These are phyloP conservation scores for Drosophila sordidula DNA, from an alignment of 2,888 invertebrate species.

Conservation along the genomic window DNA sequence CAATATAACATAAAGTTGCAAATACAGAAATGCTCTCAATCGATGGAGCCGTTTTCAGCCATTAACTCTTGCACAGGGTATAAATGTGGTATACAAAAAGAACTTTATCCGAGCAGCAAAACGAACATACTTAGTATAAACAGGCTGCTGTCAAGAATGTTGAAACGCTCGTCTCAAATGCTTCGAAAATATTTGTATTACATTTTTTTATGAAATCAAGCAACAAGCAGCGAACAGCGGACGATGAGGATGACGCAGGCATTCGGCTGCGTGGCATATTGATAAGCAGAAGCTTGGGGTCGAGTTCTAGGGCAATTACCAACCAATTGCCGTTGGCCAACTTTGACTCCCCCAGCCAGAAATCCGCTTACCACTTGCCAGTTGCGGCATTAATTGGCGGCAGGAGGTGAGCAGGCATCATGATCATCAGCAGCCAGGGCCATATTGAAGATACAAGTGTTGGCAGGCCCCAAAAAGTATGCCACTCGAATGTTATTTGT, in stretches of 20 bases:
- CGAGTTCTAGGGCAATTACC: conserved; percentile 54
- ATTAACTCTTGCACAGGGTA: neutral
- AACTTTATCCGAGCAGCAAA: conserved; percentile 32
- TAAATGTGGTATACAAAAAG: conserved; percentile 15
- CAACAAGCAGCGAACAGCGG: conserved; percentile 9
- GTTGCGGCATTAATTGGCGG: conserved; percentile 67
- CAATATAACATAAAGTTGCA: no score
- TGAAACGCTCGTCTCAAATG: conserved; percentile 36
- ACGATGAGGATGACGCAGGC: conserved; percentile 35
- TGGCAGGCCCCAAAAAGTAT: conserved; percentile 47
- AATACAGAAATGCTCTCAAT: no score
- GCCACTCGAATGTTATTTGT: conserved; percentile 75
- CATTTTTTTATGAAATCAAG: conserved; percentile 44
- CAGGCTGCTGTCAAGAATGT: conserved; percentile 30
- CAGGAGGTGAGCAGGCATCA: conserved; percentile 22
- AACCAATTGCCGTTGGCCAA: conserved; percentile 53
- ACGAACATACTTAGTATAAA: conserved; percentile 41
- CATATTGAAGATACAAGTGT: conserved; percentile 45
- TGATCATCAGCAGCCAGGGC: conserved; percentile 28
- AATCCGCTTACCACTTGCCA: conserved; percentile 49
- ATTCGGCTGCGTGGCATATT: conserved; percentile 48
- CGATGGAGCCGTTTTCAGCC: no score
- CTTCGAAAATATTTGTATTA: conserved; percentile 52
- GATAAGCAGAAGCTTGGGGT: conserved; percentile 61
- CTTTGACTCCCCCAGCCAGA: conserved; percentile 12